Base-by-base conservation (phyloP, 2,113 vertebrate species). In the Gila orcuttii region DNA sequence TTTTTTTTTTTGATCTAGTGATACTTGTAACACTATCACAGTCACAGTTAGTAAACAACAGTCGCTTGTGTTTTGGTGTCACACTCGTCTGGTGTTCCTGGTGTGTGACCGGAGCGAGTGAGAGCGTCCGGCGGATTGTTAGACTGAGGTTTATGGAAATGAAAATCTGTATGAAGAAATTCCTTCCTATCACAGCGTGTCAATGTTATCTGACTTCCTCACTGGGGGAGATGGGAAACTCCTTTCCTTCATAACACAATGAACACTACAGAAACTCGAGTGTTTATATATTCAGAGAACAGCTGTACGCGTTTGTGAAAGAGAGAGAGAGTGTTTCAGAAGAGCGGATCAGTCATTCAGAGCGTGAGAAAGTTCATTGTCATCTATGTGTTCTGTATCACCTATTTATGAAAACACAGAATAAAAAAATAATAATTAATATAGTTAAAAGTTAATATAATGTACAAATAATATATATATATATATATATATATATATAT, bases 181-280 rank as follows among this genome's bases (percentile, higher is more conserved):
- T 84, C 71, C 81, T 75, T 85, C 85, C 85, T 74, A 79, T 87
- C 68, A 19, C 62, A 39, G 12, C 31, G 59, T 71, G 78, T 86
- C 13, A 88, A 87, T 88, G 88, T 86, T 90, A 90, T 90, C 89
- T 80, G 85, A 88, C 89, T 89, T 90, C 89, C 89, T 66, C 89
- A 89, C 82, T 42, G 76, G 45, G n/a, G 39, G 76, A 52, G 64
- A 79, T 79, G 82, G 77, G 25, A 79, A 39, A 81, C 69, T 85
- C 68, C 85, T 88, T 89, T 90, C 86, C 89, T 85, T 83, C 62
- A 36, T 17, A 77, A 78, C 73, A 90, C 89, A 90, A 87, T 88
- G 82, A 85, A 47, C 23, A 33, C 76, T 45, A 64, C 45, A 83
- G 7, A 73, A 39, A 39, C 60, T 78, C 17, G 2, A 60, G 57